A percentile compares a stretch with the other conserved stretches of the same genome.
Evolutionary conservation across 2,113 vertebrate species (phyloP).

Genomic region (Antidorcas marsupialis): DNA sequence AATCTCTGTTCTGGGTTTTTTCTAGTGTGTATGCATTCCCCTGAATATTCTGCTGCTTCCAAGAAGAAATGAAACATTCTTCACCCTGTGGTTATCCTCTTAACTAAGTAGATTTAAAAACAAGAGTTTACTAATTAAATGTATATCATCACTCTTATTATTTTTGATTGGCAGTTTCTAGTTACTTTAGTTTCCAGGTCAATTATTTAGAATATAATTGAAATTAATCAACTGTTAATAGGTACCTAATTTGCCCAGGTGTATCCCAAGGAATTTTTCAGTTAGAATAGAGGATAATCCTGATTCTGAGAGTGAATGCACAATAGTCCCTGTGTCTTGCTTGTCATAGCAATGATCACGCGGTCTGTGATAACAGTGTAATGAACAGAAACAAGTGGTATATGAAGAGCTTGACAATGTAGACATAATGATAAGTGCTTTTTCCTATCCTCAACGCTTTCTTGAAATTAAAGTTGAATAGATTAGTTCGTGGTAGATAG

Average conservation of each 20-base stretch:
- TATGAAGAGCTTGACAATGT: background rate
- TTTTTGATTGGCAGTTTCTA: background rate
- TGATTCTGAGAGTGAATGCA: background rate
- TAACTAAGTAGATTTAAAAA: background rate
- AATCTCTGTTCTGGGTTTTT: background rate
- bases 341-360: background rate
- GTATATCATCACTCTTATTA: background rate
- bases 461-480: background rate
- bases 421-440: background rate
- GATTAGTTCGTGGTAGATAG: fast-evolving
- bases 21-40: background rate
- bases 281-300: background rate
- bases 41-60: background rate
- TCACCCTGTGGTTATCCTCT: background rate
- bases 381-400: background rate
- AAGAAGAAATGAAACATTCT: background rate
- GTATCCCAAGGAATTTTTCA: background rate
- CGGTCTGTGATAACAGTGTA: background rate
- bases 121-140: background rate
- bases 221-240: background rate
- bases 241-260: background rate
- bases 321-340: background rate
- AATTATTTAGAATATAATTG: background rate
- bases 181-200: background rate
- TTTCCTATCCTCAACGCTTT: background rate